These are phyloP conservation scores for Bungarus multicinctus DNA, from an alignment of 2,113 vertebrate genomes.

Conservation along the genomic window DNA sequence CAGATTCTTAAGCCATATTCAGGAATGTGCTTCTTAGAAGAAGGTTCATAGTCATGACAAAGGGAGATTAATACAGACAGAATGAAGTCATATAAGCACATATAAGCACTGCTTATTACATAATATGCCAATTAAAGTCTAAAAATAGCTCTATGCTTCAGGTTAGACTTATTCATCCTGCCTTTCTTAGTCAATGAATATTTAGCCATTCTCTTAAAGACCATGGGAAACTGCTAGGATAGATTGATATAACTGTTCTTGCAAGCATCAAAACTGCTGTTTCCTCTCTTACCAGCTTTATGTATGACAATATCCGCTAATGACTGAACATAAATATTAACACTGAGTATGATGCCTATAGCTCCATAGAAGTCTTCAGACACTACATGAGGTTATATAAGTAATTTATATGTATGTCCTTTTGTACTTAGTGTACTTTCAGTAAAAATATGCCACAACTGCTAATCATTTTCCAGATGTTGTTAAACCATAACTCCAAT, in stretches of 20 bases:
- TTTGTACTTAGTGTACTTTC: neutral
- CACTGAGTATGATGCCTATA: neutral
- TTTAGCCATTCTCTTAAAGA: neutral
- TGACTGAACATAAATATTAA: neutral
- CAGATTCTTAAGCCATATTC: neutral
- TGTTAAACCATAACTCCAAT: neutral
- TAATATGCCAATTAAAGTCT: neutral
- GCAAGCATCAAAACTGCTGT: neutral
- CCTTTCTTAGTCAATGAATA: neutral
- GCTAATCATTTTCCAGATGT: neutral
- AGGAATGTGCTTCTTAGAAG: neutral
- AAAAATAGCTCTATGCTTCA: neutral
- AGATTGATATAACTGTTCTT: neutral
- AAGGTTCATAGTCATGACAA: neutral
- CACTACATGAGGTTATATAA: neutral
- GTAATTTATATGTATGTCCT: neutral
- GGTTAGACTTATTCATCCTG: neutral
- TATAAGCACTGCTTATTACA: neutral
- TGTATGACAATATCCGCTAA: neutral
- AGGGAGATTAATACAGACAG: neutral
- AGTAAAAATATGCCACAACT: neutral
- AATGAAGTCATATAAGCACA: neutral
- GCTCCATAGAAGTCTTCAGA: neutral
- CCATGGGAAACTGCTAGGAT: neutral
- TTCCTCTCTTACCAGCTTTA: neutral